These are phyloP conservation scores for Brienomyrus brachyistius DNA, from an alignment of 2,113 vertebrate species.

Conservation along the genomic window DNA sequence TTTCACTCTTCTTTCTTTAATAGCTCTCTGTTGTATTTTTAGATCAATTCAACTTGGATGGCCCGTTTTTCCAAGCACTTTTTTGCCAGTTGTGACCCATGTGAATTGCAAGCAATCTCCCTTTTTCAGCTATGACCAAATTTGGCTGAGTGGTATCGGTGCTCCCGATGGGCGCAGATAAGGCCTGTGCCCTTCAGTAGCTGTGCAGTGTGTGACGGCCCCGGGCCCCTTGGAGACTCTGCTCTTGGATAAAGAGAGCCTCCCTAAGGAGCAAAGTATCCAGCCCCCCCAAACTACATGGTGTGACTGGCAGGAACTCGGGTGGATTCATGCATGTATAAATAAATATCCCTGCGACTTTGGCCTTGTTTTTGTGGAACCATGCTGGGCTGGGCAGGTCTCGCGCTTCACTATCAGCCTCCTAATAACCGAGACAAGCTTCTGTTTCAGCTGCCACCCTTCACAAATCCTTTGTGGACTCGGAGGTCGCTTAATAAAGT, in stretches of 20 bases:
- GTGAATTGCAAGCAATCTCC: constrained; percentile 67
- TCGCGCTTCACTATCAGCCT: background rate
- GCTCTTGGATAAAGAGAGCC: background rate
- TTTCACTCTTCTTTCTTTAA: constrained; percentile 39
- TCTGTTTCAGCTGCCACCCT: background rate
- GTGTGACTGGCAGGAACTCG: constrained; percentile 2
- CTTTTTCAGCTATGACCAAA: constrained; percentile 75
- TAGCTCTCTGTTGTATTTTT: constrained; percentile 41
- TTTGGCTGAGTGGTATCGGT: constrained; percentile 69
- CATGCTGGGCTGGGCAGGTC: background rate
- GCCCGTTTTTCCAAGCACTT: constrained; percentile 58
- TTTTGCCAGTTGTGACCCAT: constrained; percentile 66
- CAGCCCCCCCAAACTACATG: background rate
- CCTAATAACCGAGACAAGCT: background rate
- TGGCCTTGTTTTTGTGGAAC: background rate
- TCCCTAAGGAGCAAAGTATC: background rate
- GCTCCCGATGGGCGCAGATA: constrained; percentile 31
- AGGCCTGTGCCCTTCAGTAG: background rate
- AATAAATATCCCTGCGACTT: background rate
- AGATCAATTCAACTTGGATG: constrained; percentile 44
- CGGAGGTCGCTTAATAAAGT: background rate
- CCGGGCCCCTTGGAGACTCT: background rate
- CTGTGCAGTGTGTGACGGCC: background rate
- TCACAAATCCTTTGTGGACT: background rate
- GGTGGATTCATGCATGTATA: background rate